These are phyloP conservation scores for Pteria penguin DNA, from an alignment of 2,888 invertebrate genomes.

Conservation along the genomic window DNA sequence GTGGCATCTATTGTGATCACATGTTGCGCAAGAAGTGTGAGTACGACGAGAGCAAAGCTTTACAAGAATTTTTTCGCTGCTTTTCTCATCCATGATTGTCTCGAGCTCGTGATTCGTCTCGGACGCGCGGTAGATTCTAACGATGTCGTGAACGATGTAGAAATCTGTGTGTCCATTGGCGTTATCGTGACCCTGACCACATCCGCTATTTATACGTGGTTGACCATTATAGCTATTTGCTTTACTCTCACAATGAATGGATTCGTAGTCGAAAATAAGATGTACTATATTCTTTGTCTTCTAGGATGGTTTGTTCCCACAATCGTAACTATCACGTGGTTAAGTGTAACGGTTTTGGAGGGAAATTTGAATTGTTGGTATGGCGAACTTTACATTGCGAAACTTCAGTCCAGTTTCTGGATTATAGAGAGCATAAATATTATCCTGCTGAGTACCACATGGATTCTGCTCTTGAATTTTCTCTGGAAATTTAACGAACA, in stretches of 20 bases:
- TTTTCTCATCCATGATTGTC: slow-evolving; percentile 36
- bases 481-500: slow-evolving; percentile 36
- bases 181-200: slow-evolving; percentile 37
- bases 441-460: slow-evolving; percentile 25
- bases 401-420: slow-evolving; percentile 42
- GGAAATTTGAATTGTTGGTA: slow-evolving; percentile 40
- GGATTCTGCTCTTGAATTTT: slow-evolving; percentile 37
- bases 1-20: slow-evolving; percentile 32
- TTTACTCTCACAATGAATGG: slow-evolving; percentile 36
- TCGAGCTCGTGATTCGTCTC: slow-evolving; percentile 37
- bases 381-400: slow-evolving; percentile 38
- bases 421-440: slow-evolving; percentile 38
- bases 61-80: slow-evolving; percentile 44
- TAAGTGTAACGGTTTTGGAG: slow-evolving; percentile 40
- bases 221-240: slow-evolving; percentile 31
- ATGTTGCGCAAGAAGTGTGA: slow-evolving; percentile 21
- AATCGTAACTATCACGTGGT: slow-evolving; percentile 42
- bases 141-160: slow-evolving; percentile 34
- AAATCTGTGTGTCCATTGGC: slow-evolving; percentile 39
- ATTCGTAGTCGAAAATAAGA: slow-evolving; percentile 37
- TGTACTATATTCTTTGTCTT: slow-evolving; percentile 41
- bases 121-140: slow-evolving; percentile 30
- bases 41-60: slow-evolving; percentile 32
- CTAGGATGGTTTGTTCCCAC: slow-evolving; percentile 44
- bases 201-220: slow-evolving; percentile 41